Evolutionary conservation across 2,888 invertebrate species (phyloP).

Genomic region (Malthinus flaveolus): DNA sequence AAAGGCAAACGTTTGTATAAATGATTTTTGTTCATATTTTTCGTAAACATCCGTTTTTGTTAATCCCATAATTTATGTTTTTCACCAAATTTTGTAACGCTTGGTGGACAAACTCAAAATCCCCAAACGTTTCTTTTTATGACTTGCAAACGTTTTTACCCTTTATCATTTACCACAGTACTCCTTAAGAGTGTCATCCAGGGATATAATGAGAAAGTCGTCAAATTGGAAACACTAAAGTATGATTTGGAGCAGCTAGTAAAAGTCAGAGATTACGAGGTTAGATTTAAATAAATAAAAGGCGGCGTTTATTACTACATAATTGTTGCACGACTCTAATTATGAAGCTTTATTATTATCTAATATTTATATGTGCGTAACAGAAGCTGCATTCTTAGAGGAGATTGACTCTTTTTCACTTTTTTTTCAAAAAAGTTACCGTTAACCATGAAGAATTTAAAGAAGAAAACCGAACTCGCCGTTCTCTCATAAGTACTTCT

Average conservation of each 20-base stretch:
- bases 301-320: constrained; percentile 6
- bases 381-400: neutral
- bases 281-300: constrained; percentile 60
- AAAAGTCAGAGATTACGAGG: constrained; percentile 98
- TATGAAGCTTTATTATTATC: neutral
- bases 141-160: constrained; percentile 9
- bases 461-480: no score
- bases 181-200: constrained; percentile 74
- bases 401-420: no score
- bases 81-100: constrained; percentile 1
- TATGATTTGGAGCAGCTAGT: constrained; percentile 99
- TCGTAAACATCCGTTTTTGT: neutral
- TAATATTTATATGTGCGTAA: constrained; percentile 4
- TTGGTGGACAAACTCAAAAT: constrained; percentile 4
- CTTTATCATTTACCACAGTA: constrained; percentile 58
- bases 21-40: neutral
- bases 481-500: no score
- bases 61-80: neutral
- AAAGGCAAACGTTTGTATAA: neutral
- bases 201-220: constrained; percentile 88
- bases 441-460: no score
- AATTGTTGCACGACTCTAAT: constrained; percentile 20
- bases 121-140: constrained; percentile 1
- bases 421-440: no score
- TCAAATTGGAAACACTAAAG: constrained; percentile 88